phyloP scores from a whole-genome alignment of 2,888 invertebrate genomes.

The Noctua janthina region DNA sequence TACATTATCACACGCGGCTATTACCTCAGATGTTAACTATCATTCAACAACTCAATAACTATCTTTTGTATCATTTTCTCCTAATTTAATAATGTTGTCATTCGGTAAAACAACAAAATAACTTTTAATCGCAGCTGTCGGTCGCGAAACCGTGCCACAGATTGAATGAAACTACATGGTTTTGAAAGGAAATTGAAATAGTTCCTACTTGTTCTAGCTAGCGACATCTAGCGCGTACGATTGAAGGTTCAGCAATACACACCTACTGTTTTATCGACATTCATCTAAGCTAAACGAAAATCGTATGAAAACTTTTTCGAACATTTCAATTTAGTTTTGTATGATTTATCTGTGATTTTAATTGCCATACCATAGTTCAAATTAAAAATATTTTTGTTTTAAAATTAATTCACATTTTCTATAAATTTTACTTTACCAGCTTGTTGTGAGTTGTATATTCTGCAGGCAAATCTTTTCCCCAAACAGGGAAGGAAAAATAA shows the following conservation, averaged over 20 bases:
- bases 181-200: conserved; percentile 36
- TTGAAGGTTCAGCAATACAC: conserved; percentile 15
- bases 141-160: conserved; percentile 74
- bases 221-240: conserved; percentile 74
- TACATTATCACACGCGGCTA: conserved; percentile 69
- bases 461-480: not conserved
- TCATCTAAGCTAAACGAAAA: conserved; percentile 2
- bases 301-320: conserved; percentile 19
- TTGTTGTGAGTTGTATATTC: conserved; percentile 1
- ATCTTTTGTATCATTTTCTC: conserved; percentile 66
- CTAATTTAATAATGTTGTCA: conserved; percentile 66
- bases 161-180: conserved; percentile 66
- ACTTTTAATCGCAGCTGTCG: conserved; percentile 72
- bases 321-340: not conserved
- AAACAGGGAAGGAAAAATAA: not conserved
- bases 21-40: conserved; percentile 36
- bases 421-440: not conserved
- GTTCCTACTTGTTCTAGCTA: conserved; percentile 8
- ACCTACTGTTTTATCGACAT: conserved; percentile 77
- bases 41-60: conserved; percentile 52
- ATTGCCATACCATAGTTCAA: not conserved
- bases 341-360: conserved; percentile 15
- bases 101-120: conserved; percentile 68
- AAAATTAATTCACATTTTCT: not conserved
- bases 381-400: not conserved